Evolutionary conservation across 2,888 invertebrate species (phyloP), one percentile per base, ranked within the genome.

Genomic region (Coelopa pilipes): DNA sequence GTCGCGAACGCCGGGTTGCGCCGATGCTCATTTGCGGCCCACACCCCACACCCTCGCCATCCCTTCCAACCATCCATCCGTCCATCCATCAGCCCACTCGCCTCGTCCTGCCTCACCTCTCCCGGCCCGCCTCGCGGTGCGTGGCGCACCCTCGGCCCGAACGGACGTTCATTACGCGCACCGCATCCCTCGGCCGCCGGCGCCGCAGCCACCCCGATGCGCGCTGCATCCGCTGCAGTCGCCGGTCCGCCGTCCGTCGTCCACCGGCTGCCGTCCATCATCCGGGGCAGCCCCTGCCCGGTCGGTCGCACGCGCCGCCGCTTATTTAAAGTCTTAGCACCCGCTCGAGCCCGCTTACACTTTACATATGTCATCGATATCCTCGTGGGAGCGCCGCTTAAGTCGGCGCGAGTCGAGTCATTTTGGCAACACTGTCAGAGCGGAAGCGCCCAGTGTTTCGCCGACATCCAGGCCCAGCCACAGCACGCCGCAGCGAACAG

Each of bases 331-430:
- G 80, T 81, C 81, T 87, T 86, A 84, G 81, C 82, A 82, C 83
- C 83, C 84, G 83, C 81, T 82, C 77, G 76, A 80, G 77, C 76
- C 74, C 78, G 84, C 84, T 85, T 84, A 86, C 86, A 83, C 81
- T 86, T 87, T 87, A 87, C 88, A 87, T 87, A 87, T 87, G 88
- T 87, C 87, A 87, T 80, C 81, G 85, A 86, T 87, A 87, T 87
- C 87, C 87, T 85, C 87, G 87, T 87, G 87, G 87, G 87, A 87
- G 85, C 85, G 85, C 80, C 80, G 73, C 78, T 79, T 81, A 77
- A 78, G 81, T 81, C 81, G 81, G 80, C 81, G 66, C 70, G 73
- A 63, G 53, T 74, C 72, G 67, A 77, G 76, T 77, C 76, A 75
- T 72, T 76, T 77, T 69, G 76, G 75, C 74, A 47, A 74, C 70